Evolutionary conservation across 2,888 invertebrate species (phyloP).

Genomic region (Torymus auratus): DNA sequence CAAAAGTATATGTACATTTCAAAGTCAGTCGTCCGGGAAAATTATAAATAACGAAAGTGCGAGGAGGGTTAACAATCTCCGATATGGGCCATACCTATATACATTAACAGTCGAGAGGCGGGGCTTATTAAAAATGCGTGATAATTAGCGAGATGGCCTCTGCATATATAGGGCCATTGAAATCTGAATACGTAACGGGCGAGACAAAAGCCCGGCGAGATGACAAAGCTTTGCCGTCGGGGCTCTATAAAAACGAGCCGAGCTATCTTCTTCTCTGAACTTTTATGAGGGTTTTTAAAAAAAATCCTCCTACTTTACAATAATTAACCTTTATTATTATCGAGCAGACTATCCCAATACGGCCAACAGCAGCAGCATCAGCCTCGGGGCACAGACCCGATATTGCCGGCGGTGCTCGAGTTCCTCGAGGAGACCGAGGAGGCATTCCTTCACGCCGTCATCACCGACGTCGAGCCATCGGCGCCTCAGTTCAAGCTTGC

Average conservation of each 20-base stretch:
- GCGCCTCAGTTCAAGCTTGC: constrained; percentile 95
- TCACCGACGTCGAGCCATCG: constrained; percentile 92
- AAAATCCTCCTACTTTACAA: no score
- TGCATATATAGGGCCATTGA: not conserved
- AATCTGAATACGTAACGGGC: not conserved
- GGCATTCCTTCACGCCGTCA: constrained; percentile 91
- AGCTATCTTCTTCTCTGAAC: no score
- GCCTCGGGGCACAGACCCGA: constrained; percentile 88
- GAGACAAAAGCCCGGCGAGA: constrained; percentile 1
- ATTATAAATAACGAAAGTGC: no score
- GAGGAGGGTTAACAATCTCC: no score
- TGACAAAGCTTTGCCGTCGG: no score
- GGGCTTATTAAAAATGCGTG: not conserved
- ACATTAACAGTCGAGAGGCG: no score
- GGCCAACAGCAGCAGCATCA: constrained; percentile 78
- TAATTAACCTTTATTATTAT: constrained; percentile 30
- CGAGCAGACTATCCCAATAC: constrained; percentile 74
- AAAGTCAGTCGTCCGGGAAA: no score
- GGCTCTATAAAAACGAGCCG: no score
- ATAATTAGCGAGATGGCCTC: constrained; percentile 1
- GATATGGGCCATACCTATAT: no score
- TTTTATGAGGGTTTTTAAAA: no score
- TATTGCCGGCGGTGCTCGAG: constrained; percentile 95
- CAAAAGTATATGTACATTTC: no score
- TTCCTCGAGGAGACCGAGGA: constrained; percentile 97